These are phyloP conservation scores for Drosophila simulans DNA, from an alignment of 1,140 invertebrate species.

Conservation along the genomic window DNA sequence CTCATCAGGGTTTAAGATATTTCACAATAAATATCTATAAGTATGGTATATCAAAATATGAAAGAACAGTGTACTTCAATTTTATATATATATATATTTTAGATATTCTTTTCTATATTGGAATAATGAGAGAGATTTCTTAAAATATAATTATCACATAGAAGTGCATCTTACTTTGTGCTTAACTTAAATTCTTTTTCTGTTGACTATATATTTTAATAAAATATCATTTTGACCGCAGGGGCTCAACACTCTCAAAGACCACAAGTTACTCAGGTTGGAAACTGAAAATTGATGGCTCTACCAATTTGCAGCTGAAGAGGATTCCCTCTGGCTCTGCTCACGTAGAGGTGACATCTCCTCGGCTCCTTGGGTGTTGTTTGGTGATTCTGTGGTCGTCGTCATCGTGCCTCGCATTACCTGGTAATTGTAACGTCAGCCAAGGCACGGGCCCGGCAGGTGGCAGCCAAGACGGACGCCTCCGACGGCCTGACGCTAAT, in stretches of 20 bases:
- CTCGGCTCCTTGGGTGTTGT: conserved; percentile 23
- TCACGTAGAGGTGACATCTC: conserved; percentile 33
- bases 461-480: conserved; percentile 64
- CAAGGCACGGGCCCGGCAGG: conserved; percentile 61
- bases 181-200: too few species aligned
- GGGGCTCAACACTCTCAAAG: conserved; percentile 8
- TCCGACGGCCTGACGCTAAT: conserved; percentile 65
- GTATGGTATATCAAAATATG: not conserved
- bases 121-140: not conserved
- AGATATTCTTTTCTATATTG: not conserved
- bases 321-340: not conserved
- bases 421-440: conserved; percentile 75
- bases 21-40: not conserved
- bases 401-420: conserved; percentile 55
- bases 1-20: not conserved
- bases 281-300: conserved; percentile 15
- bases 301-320: conserved; percentile 23
- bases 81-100: too few species aligned
- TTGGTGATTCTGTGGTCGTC: conserved; percentile 73
- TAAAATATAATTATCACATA: too few species aligned
- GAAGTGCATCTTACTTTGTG: too few species aligned
- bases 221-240: not conserved
- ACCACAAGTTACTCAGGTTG: conserved; percentile 2
- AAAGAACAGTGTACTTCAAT: too few species aligned
- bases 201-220: not conserved